phyloP scores from a whole-genome alignment of 2,113 vertebrate genomes.

The Cebus imitator region DNA sequence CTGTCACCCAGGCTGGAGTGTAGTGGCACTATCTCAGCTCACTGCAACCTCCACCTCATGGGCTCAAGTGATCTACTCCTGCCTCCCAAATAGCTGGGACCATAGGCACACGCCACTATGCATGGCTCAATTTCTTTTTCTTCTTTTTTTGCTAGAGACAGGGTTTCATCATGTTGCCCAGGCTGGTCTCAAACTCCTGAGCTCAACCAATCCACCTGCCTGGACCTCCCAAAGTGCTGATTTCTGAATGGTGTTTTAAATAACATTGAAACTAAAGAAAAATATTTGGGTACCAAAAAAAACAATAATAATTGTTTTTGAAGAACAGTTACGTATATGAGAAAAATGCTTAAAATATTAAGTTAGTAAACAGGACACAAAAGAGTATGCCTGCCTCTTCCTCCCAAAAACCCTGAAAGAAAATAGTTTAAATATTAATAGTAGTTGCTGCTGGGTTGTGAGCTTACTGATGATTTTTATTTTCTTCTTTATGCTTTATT shows the following conservation, averaged over 20 bases:
- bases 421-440: neutral
- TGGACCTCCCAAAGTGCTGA: too few species aligned
- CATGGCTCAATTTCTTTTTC: too few species aligned
- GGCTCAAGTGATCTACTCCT: too few species aligned
- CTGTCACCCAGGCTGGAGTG: too few species aligned
- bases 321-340: neutral
- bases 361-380: neutral
- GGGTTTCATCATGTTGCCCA: too few species aligned
- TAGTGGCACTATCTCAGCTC: too few species aligned
- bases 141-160: too few species aligned
- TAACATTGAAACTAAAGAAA: neutral
- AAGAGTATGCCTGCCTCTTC: neutral
- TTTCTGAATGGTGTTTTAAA: neutral
- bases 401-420: neutral
- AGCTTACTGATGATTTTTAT: neutral
- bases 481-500: slow-evolving; percentile 1
- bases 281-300: neutral
- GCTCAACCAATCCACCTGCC: too few species aligned
- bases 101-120: too few species aligned
- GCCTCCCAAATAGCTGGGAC: too few species aligned
- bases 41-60: too few species aligned
- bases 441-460: neutral
- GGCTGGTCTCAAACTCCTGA: too few species aligned
- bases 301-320: neutral
- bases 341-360: neutral